Evolutionary conservation across 2,113 vertebrate species (phyloP), one percentile per base, ranked within the genome.

Genomic region (Tragulus kanchil): DNA sequence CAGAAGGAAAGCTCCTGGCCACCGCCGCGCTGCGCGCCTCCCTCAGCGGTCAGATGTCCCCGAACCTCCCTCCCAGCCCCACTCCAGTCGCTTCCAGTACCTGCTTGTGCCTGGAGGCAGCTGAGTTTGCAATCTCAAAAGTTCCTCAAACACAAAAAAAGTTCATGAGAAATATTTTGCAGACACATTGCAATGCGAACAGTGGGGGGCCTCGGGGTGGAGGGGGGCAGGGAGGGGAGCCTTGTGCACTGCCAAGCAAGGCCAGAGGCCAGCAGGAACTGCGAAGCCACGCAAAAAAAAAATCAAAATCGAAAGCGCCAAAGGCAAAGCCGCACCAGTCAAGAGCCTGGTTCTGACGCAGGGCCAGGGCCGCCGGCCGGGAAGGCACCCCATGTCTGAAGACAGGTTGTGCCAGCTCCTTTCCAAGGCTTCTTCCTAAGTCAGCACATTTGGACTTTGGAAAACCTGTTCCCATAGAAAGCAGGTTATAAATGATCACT

Each of bases 341-440:
- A n/a, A 61, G 48, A 69, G 81, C 36, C 89, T 1, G 0, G 67
- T 73, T 86, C 58, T 69, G 89, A 90, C 65, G 62, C 36, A 19
- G 73, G n/a, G 65, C n/a, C 11, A 2, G 2, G 42, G 45, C 82
- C 0, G 5, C 48, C 4, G 28, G 79, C 3, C 3, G 4, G 31
- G 81, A 67, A 64, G 67, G 61, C 31, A 0, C 69, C 14, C 8
- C 0, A 1, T n/a, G 26, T 50, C 71, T 62, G 7, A 50, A 71
- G 81, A 90, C 54, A 90, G 88, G 95, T 71, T 86, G 85, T 82
- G 3, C 73, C 31, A 87, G 79, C 85, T 75, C 42, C 31, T 59
- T 45, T 87, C 59, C 52, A 58, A 64, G 10, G 11, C 15, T 78
- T 73, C 78, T 73, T 25, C 42, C 36, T 36, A 21, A 36, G 36